phyloP scores from a whole-genome alignment of 2,113 vertebrate genomes.

The Elanoides forficatus region DNA sequence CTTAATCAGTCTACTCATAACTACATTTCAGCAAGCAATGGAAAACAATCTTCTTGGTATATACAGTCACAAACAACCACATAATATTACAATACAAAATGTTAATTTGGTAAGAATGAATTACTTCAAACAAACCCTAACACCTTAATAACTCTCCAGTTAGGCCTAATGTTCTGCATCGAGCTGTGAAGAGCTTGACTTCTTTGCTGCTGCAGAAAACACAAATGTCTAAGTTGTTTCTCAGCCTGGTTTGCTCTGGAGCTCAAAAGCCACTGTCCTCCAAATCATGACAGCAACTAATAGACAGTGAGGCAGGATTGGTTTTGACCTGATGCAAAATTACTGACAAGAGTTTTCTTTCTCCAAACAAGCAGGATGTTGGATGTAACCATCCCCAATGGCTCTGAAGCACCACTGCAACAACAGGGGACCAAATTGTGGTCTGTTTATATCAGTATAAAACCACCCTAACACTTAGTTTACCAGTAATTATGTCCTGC shows the following conservation, averaged over 20 bases:
- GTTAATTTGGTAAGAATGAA: background rate
- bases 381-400: background rate
- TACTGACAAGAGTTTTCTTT: background rate
- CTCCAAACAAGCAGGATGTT: background rate
- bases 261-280: background rate
- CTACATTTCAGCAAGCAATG: background rate
- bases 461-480: background rate
- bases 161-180: background rate
- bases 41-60: background rate
- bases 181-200: background rate
- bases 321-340: background rate
- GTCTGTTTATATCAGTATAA: background rate
- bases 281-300: background rate
- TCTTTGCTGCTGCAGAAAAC: background rate
- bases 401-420: background rate
- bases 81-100: background rate
- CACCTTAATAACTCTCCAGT: background rate
- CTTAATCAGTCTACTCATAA: background rate
- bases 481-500: background rate
- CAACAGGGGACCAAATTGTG: background rate
- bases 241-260: background rate
- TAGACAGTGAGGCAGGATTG: fast-evolving
- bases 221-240: background rate
- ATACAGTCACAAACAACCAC: background rate
- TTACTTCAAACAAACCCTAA: background rate